Evolutionary conservation across 2,797 vertebrate species (phyloP).

Genomic region (Urophycis tenuis): DNA sequence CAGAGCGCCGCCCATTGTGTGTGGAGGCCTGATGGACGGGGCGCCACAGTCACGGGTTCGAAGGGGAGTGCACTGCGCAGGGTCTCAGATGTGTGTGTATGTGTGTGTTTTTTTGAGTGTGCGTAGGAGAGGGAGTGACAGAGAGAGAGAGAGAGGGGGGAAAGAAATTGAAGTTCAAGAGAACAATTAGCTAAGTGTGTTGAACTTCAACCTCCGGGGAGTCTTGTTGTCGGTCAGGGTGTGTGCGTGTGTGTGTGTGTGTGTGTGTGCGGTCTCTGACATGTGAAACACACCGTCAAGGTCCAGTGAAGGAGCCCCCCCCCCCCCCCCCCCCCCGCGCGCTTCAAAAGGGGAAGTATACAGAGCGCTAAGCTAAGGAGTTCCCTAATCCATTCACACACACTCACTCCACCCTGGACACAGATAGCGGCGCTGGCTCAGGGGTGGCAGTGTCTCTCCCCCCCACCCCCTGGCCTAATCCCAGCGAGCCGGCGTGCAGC

Average conservation of each 20-base stretch:
- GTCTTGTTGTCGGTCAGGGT: neutral
- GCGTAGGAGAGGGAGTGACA: neutral
- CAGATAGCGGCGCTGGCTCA: neutral
- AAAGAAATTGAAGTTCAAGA: neutral
- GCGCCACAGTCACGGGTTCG: conserved; percentile 12
- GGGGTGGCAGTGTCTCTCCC: neutral
- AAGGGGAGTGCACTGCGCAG: conserved; percentile 15
- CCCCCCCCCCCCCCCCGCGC: neutral
- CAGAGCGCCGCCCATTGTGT: conserved; percentile 42
- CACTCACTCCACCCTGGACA: neutral
- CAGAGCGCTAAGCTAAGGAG: conserved; percentile 3
- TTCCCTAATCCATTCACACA: conserved; percentile 16
- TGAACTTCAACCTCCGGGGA: neutral
- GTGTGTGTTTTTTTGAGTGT: neutral
- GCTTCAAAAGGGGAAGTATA: neutral
- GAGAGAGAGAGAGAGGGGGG: neutral
- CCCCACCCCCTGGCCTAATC: neutral
- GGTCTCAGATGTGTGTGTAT: neutral
- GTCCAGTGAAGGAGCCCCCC: neutral
- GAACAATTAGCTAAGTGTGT: neutral
- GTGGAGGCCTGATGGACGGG: conserved; percentile 45
- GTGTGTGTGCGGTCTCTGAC: neutral
- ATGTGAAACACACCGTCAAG: neutral
- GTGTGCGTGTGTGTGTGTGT: neutral
- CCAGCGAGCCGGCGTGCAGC: neutral